phyloP scores from a whole-genome alignment of 2,888 invertebrate genomes.

The Mythimna impura region DNA sequence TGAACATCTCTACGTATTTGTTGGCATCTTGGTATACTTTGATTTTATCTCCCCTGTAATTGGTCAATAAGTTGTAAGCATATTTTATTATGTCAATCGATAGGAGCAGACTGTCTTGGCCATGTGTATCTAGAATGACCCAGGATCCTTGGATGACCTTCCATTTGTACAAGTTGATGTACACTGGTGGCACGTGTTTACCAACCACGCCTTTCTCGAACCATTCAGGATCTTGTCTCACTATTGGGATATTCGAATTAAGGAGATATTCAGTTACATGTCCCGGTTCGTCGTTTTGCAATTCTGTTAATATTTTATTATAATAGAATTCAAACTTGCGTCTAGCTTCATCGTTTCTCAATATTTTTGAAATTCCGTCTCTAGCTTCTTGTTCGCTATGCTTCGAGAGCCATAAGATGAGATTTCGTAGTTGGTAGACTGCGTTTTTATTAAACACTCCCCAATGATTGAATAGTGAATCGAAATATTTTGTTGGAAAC shows the following conservation, averaged over 20 bases:
- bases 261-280: slow-evolving; percentile 30
- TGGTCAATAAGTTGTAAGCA: slow-evolving; percentile 71
- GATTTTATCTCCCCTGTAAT: slow-evolving; percentile 50
- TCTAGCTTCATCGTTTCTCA: slow-evolving; percentile 12
- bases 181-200: slow-evolving; percentile 37
- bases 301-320: slow-evolving; percentile 15
- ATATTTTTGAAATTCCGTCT: neutral
- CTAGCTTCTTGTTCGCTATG: slow-evolving; percentile 7
- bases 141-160: slow-evolving; percentile 28
- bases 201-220: slow-evolving; percentile 58
- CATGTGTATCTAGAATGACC: slow-evolving; percentile 1
- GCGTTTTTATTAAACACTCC: neutral
- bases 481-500: slow-evolving; percentile 62
- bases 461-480: slow-evolving; percentile 52
- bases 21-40: slow-evolving; percentile 28
- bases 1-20: slow-evolving; percentile 7
- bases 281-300: slow-evolving; percentile 10
- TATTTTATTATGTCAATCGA: slow-evolving; percentile 72
- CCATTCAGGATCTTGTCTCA: slow-evolving; percentile 46
- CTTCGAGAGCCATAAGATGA: slow-evolving; percentile 43
- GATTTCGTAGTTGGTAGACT: neutral
- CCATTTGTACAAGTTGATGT: slow-evolving; percentile 54
- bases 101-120: slow-evolving; percentile 47
- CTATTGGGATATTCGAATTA: neutral
- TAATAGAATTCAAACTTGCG: slow-evolving; percentile 32